Evolutionary conservation across 2,113 vertebrate species (phyloP).

Genomic region (Tylochromis polylepis): DNA sequence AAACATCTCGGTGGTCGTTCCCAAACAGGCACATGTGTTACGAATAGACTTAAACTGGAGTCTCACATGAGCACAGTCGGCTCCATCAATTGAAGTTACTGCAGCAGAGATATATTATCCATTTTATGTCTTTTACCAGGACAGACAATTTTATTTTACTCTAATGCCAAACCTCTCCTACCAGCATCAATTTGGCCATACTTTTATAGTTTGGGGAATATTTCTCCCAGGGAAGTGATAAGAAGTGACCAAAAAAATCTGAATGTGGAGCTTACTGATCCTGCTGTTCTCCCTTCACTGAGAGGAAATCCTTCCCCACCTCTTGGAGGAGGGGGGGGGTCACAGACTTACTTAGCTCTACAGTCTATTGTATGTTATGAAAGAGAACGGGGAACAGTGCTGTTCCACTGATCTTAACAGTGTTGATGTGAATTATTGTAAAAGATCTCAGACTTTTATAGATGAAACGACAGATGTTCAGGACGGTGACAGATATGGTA

Average conservation of each 20-base stretch:
- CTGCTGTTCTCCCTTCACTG: not conserved
- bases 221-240: not conserved
- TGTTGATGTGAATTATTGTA: too few species aligned
- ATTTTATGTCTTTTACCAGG: not conserved
- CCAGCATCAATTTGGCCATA: not conserved
- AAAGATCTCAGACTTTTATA: too few species aligned
- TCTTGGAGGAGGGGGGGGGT: not conserved
- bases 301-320: not conserved
- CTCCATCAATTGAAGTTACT: not conserved
- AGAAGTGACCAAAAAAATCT: not conserved
- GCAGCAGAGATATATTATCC: not conserved
- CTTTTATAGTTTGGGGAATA: not conserved
- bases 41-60: not conserved
- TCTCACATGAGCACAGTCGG: not conserved
- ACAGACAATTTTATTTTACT: not conserved
- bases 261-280: not conserved
- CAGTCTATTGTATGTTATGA: not conserved
- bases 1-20: rapidly evolving
- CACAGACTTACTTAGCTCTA: too few species aligned
- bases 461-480: not conserved
- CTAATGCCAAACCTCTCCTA: not conserved
- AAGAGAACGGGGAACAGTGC: not conserved
- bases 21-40: not conserved
- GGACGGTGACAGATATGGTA: not conserved
- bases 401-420: not conserved